phyloP scores from a whole-genome alignment of 2,113 vertebrate species.

The Orycteropus afer region DNA sequence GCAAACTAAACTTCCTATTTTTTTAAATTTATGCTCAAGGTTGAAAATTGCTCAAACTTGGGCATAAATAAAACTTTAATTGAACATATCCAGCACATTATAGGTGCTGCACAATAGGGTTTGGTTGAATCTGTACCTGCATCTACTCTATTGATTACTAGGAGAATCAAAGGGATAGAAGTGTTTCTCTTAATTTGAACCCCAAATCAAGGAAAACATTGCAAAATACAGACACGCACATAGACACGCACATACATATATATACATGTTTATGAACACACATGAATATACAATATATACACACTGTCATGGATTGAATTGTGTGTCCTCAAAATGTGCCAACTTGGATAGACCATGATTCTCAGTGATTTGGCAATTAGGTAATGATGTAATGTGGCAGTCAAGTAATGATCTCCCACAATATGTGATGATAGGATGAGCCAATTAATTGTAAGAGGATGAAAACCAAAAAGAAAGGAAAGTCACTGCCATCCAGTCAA shows the following conservation, averaged over 20 bases:
- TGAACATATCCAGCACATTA: rapidly evolving
- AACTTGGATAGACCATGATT: too few relatives aligned
- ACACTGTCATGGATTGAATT: too few relatives aligned
- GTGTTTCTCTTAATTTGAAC: background rate
- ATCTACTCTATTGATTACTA: background rate
- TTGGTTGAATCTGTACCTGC: background rate
- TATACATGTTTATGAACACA: background rate
- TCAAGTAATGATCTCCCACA: too few relatives aligned
- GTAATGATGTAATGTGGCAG: too few relatives aligned
- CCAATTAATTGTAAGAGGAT: too few relatives aligned
- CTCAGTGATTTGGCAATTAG: too few relatives aligned
- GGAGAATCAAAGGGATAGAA: background rate
- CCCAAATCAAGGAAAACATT: background rate
- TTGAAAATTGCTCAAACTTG: background rate
- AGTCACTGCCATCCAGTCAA: too few relatives aligned
- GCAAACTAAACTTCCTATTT: background rate
- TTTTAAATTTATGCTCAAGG: background rate
- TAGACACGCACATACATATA: background rate
- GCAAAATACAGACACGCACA: background rate
- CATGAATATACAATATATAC: background rate
- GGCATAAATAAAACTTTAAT: background rate
- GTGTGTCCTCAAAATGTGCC: too few relatives aligned
- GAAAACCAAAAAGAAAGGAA: too few relatives aligned
- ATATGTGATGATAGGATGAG: too few relatives aligned
- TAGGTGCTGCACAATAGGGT: background rate